Evolutionary conservation across 2,113 vertebrate species (phyloP).

Genomic region (Campylomormyrus numenius): DNA sequence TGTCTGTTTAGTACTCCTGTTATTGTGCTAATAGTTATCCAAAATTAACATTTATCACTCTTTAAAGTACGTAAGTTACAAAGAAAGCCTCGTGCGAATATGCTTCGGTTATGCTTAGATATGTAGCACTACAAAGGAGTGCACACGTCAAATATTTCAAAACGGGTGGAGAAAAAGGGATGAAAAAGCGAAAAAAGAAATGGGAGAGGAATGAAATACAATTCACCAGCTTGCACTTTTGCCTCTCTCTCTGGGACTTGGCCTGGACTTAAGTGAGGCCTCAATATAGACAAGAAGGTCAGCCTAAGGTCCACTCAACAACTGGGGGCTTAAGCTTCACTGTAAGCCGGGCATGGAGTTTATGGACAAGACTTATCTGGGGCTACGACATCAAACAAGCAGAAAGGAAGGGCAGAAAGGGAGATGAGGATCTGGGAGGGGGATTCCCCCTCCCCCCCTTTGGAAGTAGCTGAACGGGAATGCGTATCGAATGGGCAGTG

Average conservation of each 20-base stretch:
- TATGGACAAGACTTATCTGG: constrained; percentile 65
- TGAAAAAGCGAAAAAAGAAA: constrained; percentile 42
- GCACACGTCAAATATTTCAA: constrained; percentile 43
- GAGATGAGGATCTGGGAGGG: constrained; percentile 16
- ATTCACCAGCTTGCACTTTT: constrained; percentile 78
- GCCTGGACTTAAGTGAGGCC: constrained; percentile 73
- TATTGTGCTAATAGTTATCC: background rate
- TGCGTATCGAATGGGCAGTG: constrained; percentile 51
- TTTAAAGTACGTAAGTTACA: background rate
- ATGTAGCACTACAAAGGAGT: background rate
- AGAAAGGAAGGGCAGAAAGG: constrained; percentile 43
- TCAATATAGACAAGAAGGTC: constrained; percentile 86
- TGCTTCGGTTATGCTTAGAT: background rate
- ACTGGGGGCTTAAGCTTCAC: constrained; percentile 72
- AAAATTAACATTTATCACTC: background rate
- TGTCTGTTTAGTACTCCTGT: background rate
- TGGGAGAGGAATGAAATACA: constrained; percentile 59
- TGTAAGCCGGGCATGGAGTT: constrained; percentile 67
- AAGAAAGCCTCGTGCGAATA: background rate
- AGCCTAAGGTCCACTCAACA: constrained; percentile 79
- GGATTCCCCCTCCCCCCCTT: constrained; percentile 22
- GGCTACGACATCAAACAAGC: constrained; percentile 62
- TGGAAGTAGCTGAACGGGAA: constrained; percentile 48
- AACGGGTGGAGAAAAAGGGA: constrained; percentile 55
- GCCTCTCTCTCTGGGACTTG: constrained; percentile 80